Evolutionary conservation across 2,797 vertebrate genomes (phyloP).

Genomic region (Gastrophryne carolinensis): DNA sequence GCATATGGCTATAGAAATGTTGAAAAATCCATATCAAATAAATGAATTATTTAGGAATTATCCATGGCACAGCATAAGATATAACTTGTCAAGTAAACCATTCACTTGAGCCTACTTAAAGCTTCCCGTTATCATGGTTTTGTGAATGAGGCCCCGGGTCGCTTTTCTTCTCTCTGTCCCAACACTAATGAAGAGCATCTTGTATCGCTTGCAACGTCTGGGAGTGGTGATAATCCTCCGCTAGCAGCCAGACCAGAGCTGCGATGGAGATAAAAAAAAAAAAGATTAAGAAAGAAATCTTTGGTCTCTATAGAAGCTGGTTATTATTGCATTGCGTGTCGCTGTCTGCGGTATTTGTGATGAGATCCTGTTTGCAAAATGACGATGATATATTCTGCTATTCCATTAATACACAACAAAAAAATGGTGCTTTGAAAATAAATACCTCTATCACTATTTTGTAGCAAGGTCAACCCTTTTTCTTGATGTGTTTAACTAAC

Average conservation of each 20-base stretch:
- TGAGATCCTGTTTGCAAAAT: conserved; percentile 59
- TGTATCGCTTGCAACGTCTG: conserved; percentile 52
- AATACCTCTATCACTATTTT: conserved; percentile 70
- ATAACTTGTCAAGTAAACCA: conserved; percentile 8
- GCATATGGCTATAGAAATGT: neutral
- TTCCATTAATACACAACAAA: conserved; percentile 59
- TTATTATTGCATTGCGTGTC: conserved; percentile 56
- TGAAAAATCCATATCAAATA: conserved; percentile 1
- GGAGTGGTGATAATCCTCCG: conserved; percentile 46
- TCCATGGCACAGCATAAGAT: neutral
- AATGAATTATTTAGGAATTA: conserved; percentile 15
- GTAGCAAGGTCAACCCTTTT: conserved; percentile 79
- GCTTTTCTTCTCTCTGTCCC: conserved; percentile 25
- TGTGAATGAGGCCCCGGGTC: conserved; percentile 55
- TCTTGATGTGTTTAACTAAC: conserved; percentile 82
- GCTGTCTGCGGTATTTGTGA: conserved; percentile 57
- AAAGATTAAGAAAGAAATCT: conserved; percentile 55
- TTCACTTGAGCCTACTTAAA: conserved; percentile 40
- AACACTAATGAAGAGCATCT: conserved; percentile 57
- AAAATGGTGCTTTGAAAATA: conserved; percentile 71
- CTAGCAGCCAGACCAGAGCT: conserved; percentile 50
- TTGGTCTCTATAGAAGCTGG: conserved; percentile 51
- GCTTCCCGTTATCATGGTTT: conserved; percentile 21
- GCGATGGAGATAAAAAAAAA: conserved; percentile 60
- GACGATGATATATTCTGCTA: conserved; percentile 57